Evolutionary conservation across 2,888 invertebrate species (phyloP), one percentile per base, ranked within the genome.

Genomic region (Nomada ferruginata): DNA sequence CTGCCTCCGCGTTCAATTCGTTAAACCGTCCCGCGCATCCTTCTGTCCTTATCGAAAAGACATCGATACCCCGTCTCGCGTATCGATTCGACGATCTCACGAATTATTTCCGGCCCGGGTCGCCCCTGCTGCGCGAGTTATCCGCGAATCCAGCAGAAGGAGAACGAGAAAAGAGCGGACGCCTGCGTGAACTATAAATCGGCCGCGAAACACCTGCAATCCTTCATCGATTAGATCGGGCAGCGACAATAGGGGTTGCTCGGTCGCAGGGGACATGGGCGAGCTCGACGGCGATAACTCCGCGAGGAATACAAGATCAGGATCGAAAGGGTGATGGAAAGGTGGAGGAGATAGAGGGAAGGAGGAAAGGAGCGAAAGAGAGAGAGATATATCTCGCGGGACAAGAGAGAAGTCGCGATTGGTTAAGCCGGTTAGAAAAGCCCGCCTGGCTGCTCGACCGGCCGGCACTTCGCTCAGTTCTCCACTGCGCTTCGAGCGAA

Each of bases 401-500:
- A 82, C 63, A 77, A 88, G 83, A 85, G 87, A 84, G 90, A 89
- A 86, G 86, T 89, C 79, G 88, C 87, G 88, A 91, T 91, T 91
- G 91, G 91, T 88, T 89, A 86, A 89, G 85, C 87, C 88, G 87
- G 86, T 87, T 87, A 87, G 89, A 90, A 87, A 89, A 87, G 85
- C 89, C 89, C 87, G 85, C 83, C 88, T 87, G 86, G 86, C 82
- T 84, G 84, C 89, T 86, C 91, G 88, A 85, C 91, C 91, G 90
- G 91, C 91, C 89, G 91, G 91, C 89, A 89, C 85, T 85, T 87
- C 84, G 89, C 87, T 92, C 91, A 92, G 92, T 91, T 87, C 90
- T 88, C 88, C 88, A 89, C 90, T 87, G 90, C 85, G 89, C 89
- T 89, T 84, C 88, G 89, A 90, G 85, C 87, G 85, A 89, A 84